Percentiles rank a stretch among this genome's conserved stretches.
These are phyloP conservation scores for Pseudorasbora parva DNA, from an alignment of 2,113 vertebrate genomes.

Conservation along the genomic window DNA sequence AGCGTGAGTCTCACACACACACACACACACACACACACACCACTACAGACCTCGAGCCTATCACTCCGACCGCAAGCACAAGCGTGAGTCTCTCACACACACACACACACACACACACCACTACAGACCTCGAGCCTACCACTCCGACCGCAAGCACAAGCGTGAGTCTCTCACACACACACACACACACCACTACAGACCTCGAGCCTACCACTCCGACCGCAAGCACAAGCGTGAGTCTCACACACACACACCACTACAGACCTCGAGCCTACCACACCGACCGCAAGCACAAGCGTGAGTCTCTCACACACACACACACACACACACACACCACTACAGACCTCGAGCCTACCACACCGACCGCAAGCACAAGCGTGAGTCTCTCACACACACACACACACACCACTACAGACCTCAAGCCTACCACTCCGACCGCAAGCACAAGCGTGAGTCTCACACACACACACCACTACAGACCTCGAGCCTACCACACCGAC, in stretches of 20 bases:
- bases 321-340: slow-evolving; percentile 76
- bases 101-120: not conserved
- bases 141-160: slow-evolving; percentile 84
- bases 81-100: slow-evolving; percentile 78
- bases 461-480: not conserved
- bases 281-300: slow-evolving; percentile 90
- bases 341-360: slow-evolving; percentile 74
- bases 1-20: slow-evolving; percentile 83
- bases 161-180: slow-evolving; percentile 71
- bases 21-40: slow-evolving; percentile 79
- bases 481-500: slow-evolving; percentile 77
- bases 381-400: slow-evolving; percentile 75
- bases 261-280: slow-evolving; percentile 51
- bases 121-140: slow-evolving; percentile 71
- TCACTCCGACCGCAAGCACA: slow-evolving; percentile 81
- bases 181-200: slow-evolving; percentile 65
- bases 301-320: slow-evolving; percentile 56
- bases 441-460: slow-evolving; percentile 84
- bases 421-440: slow-evolving; percentile 81
- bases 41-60: slow-evolving; percentile 85
- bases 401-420: slow-evolving; percentile 80
- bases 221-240: slow-evolving; percentile 88
- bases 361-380: slow-evolving; percentile 90
- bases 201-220: slow-evolving; percentile 77
- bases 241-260: slow-evolving; percentile 64